phyloP scores from a whole-genome alignment of 2,888 invertebrate species.

The Drosophila gaucha region DNA sequence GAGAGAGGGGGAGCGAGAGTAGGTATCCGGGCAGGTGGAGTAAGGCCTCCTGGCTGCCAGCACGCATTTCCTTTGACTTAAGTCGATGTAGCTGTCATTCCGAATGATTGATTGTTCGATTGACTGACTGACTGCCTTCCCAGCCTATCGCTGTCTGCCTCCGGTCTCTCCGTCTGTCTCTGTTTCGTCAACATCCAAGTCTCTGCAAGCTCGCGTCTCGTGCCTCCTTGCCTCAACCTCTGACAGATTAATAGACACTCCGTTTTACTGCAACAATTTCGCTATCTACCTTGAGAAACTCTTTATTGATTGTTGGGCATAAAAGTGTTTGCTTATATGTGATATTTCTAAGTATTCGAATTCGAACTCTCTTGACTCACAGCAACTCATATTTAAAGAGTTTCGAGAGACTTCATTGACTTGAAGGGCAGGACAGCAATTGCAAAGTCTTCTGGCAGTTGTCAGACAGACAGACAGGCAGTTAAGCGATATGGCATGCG shows the following conservation, averaged over 20 bases:
- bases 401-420: not conserved
- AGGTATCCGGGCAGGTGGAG: not conserved
- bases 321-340: too few relatives aligned
- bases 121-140: slow-evolving; percentile 65
- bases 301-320: too few relatives aligned
- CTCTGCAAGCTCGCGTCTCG: slow-evolving; percentile 2
- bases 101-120: slow-evolving; percentile 73
- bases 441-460: not conserved
- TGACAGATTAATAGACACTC: slow-evolving; percentile 32
- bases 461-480: not conserved
- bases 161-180: not conserved
- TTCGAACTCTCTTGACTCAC: too few relatives aligned
- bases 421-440: too few relatives aligned
- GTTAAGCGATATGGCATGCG: slow-evolving; percentile 28
- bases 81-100: slow-evolving; percentile 74
- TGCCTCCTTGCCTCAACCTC: slow-evolving; percentile 4
- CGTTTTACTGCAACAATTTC: slow-evolving; percentile 4
- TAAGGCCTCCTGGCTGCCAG: slow-evolving; percentile 7
- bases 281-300: not conserved
- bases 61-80: slow-evolving; percentile 63
- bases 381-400: not conserved
- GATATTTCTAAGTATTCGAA: too few relatives aligned
- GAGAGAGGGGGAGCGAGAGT: not conserved
- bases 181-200: not conserved
- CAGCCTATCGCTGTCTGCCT: slow-evolving; percentile 7